Evolutionary conservation across 2,113 vertebrate genomes (phyloP), one percentile per base, ranked within the genome.

Genomic region (Polypterus bichir): DNA sequence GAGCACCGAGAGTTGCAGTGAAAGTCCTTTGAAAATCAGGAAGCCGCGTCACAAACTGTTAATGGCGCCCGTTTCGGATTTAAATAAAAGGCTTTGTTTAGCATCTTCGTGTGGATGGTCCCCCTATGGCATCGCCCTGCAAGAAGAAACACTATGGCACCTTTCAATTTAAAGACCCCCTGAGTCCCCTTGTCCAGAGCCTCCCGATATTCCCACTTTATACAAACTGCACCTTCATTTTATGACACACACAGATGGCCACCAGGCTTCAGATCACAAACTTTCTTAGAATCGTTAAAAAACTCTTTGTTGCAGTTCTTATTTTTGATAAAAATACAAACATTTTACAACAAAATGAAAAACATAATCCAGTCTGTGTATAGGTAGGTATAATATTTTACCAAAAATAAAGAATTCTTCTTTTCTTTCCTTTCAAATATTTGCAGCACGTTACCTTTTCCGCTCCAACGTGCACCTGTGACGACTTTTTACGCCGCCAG

Each of bases 331-430:
- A 84, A 91, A 91, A 91, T 86, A 89, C 83, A 86, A 83, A 77
- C 83, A 69, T 76, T 83, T 83, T 85, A 91, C 82, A 81, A 86
- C 87, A 86, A 86, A 74, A 63, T 67, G 67, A 68, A 76, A 84
- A 85, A 89, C 84, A 86, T 86, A 80, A 83, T 85, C 89, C 78
- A 72, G 82, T 79, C 89, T 82, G 84, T 82, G 87, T 91, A 92
- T 88, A 91, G 75, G 76, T 86, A 90, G 89, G 88, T 83, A 82
- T 87, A 89, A 91, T 88, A 81, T 88, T 82, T 90, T 91, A 92
- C 91, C 89, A 89, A 92, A 93, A 93, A 93, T 92, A 94, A 93
- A 94, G 88, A 87, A 89, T 91, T 87, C 89, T 80, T 79, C 84
- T 70, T 73, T 87, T 72, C 74, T 47, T 6, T 56, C 65, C 27